phyloP scores from a whole-genome alignment of 37 sponge, comb jelly and placozoan species.

The Crambe crambe region DNA sequence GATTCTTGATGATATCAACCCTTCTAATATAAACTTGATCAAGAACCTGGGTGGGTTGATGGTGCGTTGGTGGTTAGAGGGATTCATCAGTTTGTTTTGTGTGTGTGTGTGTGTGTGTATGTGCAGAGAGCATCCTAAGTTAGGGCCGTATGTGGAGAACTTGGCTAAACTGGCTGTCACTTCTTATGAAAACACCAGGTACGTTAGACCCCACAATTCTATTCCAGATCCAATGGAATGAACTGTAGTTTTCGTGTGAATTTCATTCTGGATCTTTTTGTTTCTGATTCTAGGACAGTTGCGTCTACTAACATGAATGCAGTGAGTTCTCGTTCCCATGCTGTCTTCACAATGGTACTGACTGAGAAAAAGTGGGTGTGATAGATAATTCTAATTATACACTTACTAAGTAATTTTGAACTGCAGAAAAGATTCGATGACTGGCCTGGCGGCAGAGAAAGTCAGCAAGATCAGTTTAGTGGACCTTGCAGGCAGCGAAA shows the following conservation, averaged over 20 bases:
- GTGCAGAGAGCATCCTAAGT: conserved; percentile 88
- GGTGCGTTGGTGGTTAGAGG: no score
- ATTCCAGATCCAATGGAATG: no score
- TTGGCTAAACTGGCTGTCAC: conserved; percentile 91
- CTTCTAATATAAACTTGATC: no score
- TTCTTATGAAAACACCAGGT: conserved; percentile 68
- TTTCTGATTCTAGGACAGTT: conserved; percentile 89
- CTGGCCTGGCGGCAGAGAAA: conserved; percentile 83
- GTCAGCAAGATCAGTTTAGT: conserved; percentile 96
- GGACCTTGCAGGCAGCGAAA: conserved; percentile 96
- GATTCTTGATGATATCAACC: no score
- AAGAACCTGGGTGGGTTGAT: no score
- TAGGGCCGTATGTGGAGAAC: conserved; percentile 96
- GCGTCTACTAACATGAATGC: conserved; percentile 99
- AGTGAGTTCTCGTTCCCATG: conserved; percentile 91
- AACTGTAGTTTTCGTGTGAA: no score
- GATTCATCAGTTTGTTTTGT: no score
- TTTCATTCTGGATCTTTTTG: no score
- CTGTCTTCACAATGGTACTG: conserved; percentile 95
- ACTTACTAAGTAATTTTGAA: neutral
- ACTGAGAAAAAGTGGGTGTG: conserved; percentile 75
- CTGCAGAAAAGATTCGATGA: conserved; percentile 61
- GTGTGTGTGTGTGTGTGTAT: no score
- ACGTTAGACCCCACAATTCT: no score
- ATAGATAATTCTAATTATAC: no score